Base-by-base conservation (phyloP, 2,797 vertebrate species). In the Silurus lanzhouensis region DNA sequence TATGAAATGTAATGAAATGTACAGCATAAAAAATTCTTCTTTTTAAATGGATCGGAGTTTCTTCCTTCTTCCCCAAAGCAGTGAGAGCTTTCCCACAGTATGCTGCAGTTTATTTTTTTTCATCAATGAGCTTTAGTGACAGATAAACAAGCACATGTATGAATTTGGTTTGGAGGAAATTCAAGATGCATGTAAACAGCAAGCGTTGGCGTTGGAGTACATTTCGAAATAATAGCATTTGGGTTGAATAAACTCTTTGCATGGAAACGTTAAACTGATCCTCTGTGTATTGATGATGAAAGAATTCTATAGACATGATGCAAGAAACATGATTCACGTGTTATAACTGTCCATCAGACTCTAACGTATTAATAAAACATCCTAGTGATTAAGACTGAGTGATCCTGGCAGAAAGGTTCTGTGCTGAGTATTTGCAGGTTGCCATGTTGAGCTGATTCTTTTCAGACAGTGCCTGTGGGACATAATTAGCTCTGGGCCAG, bases 401-500 rank as follows among this genome's bases (percentile, higher is more conserved):
- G 8, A 52, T 60, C 20, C 38, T 10, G 14, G 76, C 58, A 63
- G 71, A 81, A 38, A 72, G 67, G 81, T 74, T 15, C 57, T 22
- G 38, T 27, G n/a, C 14, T 84, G 84, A 87, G 83, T 46, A 25
- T 83, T 61, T 25, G 48, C 80, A 88, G 88, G 68, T 66, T 77
- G 79, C 75, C 9, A 20, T 52, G 77, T 81, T 72, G 70, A 85
- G 85, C 76, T 71, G 71, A 86, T 84, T 84, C 20, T 19, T 84
- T 84, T 93, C 88, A 88, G 72, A 91, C 87, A 85, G 85, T 89
- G 91, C 93, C 89, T 66, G 87, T 77, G 78, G 92, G 94, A 93
- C 89, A 91, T 92, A 92, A 94, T 95, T 93, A 93, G 93, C 92
- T 90, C 84, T 38, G 81, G 90, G 89, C 90, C 91, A 90, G 92